A percentile compares a stretch with the other conserved stretches of the same genome.
These are phyloP conservation scores for Cervus canadensis DNA, from an alignment of 2,113 vertebrate genomes.

Conservation along the genomic window DNA sequence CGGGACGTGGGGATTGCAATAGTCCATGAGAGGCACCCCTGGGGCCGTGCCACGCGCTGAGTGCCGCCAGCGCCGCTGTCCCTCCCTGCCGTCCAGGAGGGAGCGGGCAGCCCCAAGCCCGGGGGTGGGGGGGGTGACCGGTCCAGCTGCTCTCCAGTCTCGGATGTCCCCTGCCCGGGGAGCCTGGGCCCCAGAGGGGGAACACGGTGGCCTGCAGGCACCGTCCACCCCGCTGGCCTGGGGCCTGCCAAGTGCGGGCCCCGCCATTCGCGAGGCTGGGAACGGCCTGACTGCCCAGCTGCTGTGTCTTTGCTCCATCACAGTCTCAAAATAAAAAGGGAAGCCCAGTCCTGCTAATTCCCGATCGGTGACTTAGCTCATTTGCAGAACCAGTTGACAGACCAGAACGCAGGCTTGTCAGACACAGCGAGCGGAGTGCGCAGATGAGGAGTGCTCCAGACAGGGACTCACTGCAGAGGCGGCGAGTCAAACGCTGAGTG, in stretches of 20 bases:
- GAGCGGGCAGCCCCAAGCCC: not conserved
- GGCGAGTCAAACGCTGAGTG: not conserved
- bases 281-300: not conserved
- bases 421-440: not conserved
- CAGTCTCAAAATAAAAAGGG: not conserved
- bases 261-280: not conserved
- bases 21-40: accelerated
- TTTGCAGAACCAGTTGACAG: not conserved
- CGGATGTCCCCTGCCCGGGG: accelerated
- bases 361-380: not conserved
- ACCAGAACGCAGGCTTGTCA: not conserved
- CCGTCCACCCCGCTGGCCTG: accelerated
- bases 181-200: not conserved
- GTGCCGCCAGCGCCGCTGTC: accelerated
- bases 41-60: accelerated
- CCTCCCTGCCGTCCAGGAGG: not conserved
- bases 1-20: not conserved
- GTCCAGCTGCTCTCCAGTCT: not conserved
- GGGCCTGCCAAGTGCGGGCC: not conserved
- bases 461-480: accelerated
- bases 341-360: not conserved
- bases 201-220: not conserved
- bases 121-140: accelerated
- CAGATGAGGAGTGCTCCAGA: not conserved
- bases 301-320: not conserved